Evolutionary conservation across 2,797 vertebrate genomes (phyloP), one percentile per base, ranked within the genome.

Genomic region (Tangara arthus): DNA sequence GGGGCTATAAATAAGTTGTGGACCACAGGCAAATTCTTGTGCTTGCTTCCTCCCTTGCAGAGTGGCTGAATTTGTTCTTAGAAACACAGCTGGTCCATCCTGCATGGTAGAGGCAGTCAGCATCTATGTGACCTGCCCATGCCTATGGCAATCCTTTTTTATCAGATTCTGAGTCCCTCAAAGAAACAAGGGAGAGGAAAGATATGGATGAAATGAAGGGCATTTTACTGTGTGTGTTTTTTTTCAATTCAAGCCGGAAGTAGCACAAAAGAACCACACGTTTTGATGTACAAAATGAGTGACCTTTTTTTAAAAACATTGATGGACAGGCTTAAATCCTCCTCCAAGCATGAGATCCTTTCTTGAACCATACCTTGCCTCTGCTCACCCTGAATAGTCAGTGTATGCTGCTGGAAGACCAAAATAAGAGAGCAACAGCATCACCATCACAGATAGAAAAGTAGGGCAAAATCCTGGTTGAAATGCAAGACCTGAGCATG

Each of bases 1-100:
- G 46, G 75, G 75, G 30, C 60, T 92, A 73, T 82, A 73, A 85
- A 42, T 87, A 90, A 89, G 39, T 21, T 37, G 28, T 69, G 47
- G 91, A 65, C 57, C 27, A 66, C 65, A 78, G 72, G 61, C 42
- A 75, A 65, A 72, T 87, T 92, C 53, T 75, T 89, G 16, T 77
- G 47, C 76, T 82, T 78, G 75, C 34, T 83, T 83, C 13, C 27
- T 82, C 30, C n/a, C 28, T 83, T 91, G 50, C 41, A 66, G 39
- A 83, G 79, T 65, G 55, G 61, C 37, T 89, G 37, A 81, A 72
- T 19, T 80, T 24, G 17, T 95, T 94, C 72, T 85, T 93, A 70
- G 83, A 95, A 85, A 75, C 2, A 6, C 44, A 86, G 50, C 30
- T 82, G 44, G 50, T 55, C 59, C 15, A 34, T 41, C 20, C 32